Evolutionary conservation across 2,113 vertebrate species (phyloP).

Genomic region (Xyrauchen texanus): DNA sequence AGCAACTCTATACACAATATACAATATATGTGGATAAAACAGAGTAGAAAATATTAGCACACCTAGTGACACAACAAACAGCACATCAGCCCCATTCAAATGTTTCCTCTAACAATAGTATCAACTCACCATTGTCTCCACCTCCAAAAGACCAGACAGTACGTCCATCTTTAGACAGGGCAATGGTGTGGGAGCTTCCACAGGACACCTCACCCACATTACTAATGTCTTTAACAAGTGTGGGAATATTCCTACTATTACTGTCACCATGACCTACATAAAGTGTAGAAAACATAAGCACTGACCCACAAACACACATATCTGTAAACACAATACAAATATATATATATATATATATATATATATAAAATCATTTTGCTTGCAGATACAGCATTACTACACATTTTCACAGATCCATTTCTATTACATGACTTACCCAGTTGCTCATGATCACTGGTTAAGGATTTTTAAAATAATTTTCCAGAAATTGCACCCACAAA

Average conservation of each 20-base stretch:
- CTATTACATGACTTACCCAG: no score
- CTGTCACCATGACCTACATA: conserved; percentile 80
- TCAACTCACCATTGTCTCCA: conserved; percentile 75
- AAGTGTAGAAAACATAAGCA: not conserved
- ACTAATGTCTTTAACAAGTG: conserved; percentile 81
- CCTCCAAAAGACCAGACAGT: conserved; percentile 82
- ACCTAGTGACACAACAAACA: not conserved
- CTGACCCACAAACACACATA: not conserved
- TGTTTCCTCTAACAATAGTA: not conserved
- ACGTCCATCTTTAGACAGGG: conserved; percentile 80
- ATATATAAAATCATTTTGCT: no score
- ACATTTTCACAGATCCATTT: no score
- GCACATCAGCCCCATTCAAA: not conserved
- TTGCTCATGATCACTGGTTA: no score
- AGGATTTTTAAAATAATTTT: no score
- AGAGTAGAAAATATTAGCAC: no score
- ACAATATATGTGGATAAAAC: no score
- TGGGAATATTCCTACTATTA: conserved; percentile 81
- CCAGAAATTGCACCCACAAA: no score
- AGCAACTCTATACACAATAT: no score
- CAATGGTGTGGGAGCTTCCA: conserved; percentile 81
- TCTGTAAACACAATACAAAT: not conserved
- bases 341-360: no score
- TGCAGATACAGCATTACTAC: no score
- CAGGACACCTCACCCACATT: conserved; percentile 80